phyloP scores from a whole-genome alignment of 2,888 invertebrate species.

The Xylota segnis region DNA sequence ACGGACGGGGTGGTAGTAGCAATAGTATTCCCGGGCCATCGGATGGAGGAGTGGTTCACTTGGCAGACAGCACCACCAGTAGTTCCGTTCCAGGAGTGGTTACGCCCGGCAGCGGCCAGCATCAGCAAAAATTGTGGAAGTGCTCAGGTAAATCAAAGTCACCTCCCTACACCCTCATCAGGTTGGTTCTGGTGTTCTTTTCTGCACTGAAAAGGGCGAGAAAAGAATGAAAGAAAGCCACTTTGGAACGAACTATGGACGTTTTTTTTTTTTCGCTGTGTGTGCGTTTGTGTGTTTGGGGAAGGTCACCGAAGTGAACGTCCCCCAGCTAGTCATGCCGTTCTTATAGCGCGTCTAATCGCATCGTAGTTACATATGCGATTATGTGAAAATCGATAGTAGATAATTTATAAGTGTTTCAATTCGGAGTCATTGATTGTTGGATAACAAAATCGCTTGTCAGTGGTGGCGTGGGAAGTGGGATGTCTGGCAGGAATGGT shows the following conservation, averaged over 20 bases:
- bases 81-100: slow-evolving; percentile 78
- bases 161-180: not conserved
- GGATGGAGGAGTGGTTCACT: slow-evolving; percentile 40
- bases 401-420: not conserved
- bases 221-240: slow-evolving; percentile 11
- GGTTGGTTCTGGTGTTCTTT: not conserved
- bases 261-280: slow-evolving; percentile 2
- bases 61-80: slow-evolving; percentile 77
- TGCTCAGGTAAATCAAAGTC: slow-evolving; percentile 78
- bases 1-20: slow-evolving; percentile 80
- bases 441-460: slow-evolving; percentile 35
- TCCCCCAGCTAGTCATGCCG: slow-evolving; percentile 13
- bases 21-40: slow-evolving; percentile 85
- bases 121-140: slow-evolving; percentile 78
- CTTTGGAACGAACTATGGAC: not conserved
- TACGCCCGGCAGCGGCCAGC: slow-evolving; percentile 48
- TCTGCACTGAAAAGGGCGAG: not conserved
- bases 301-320: slow-evolving; percentile 60
- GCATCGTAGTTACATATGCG: slow-evolving; percentile 3
- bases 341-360: slow-evolving; percentile 1
- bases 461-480: slow-evolving; percentile 3
- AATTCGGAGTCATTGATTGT: slow-evolving; percentile 16
- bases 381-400: slow-evolving; percentile 64
- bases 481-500: not conserved
- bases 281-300: slow-evolving; percentile 22